Conservation (phyloP, 2,113 vertebrate species). For the Abramis brama region DNA sequence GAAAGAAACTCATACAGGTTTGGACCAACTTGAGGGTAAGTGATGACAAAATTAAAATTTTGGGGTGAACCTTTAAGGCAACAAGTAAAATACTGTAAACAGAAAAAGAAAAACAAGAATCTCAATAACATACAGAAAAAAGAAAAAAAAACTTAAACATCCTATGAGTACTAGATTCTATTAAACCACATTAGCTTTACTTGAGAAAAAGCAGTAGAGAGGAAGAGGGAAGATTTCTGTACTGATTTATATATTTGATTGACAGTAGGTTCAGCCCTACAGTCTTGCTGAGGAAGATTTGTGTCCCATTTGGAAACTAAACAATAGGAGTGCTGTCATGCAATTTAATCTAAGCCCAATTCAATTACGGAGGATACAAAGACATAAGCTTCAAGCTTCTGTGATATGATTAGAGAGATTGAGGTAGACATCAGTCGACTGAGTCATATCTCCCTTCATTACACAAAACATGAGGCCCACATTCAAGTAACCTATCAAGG, state of each 20-base stretch:
- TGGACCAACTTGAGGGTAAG: too few species aligned
- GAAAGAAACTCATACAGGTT: too few species aligned
- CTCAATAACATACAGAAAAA: too few species aligned
- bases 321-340: conserved; percentile 65
- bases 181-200: background rate
- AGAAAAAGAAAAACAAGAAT: too few species aligned
- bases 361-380: conserved; percentile 74
- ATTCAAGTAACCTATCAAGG: conserved; percentile 23
- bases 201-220: background rate
- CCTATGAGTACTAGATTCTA: background rate
- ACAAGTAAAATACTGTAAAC: too few species aligned
- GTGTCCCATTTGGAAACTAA: conserved; percentile 47
- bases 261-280: background rate
- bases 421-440: conserved; percentile 31
- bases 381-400: conserved; percentile 67
- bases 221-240: background rate
- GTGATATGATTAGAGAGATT: conserved; percentile 73
- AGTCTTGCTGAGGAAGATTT: conserved; percentile 41
- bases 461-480: background rate
- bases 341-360: conserved; percentile 70
- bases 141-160: background rate
- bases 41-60: too few species aligned
- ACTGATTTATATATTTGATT: conserved; percentile 17
- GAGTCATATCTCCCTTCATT: conserved; percentile 40
- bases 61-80: too few species aligned